Conservation (phyloP, 2,888 invertebrate genomes). For the Campopleginae sp. region DNA sequence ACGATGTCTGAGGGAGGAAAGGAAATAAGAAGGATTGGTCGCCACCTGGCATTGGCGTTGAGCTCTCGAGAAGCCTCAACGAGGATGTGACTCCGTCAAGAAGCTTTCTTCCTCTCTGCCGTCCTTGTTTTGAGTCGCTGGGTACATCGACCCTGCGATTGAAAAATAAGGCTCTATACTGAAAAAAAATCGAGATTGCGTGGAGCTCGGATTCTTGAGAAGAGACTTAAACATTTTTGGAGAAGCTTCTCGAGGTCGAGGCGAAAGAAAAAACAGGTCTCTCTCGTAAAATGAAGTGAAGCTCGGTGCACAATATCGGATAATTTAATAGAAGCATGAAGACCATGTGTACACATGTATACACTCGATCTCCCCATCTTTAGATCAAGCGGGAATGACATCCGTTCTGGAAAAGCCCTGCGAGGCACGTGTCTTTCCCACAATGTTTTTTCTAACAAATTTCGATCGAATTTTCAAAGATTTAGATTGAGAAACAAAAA, state of each 20-base stretch:
- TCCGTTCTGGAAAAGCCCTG: neutral
- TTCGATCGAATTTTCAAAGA: neutral
- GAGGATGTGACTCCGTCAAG: neutral
- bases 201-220: neutral
- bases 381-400: conserved; percentile 1
- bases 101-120: conserved; percentile 13
- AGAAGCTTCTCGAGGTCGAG: conserved; percentile 14
- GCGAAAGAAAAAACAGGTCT: neutral
- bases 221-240: conserved; percentile 3
- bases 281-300: conserved; percentile 1
- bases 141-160: neutral
- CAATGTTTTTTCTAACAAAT: neutral
- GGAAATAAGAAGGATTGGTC: conserved; percentile 73
- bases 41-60: conserved; percentile 79
- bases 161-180: conserved; percentile 5
- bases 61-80: conserved; percentile 27
- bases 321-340: neutral
- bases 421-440: neutral
- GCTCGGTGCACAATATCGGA: conserved; percentile 10
- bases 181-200: conserved; percentile 13
- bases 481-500: neutral
- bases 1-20: neutral
- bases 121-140: conserved; percentile 2
- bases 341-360: conserved; percentile 38
- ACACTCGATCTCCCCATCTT: neutral